phyloP scores from a whole-genome alignment of 2,797 vertebrate species.

The Myotis vivesi region DNA sequence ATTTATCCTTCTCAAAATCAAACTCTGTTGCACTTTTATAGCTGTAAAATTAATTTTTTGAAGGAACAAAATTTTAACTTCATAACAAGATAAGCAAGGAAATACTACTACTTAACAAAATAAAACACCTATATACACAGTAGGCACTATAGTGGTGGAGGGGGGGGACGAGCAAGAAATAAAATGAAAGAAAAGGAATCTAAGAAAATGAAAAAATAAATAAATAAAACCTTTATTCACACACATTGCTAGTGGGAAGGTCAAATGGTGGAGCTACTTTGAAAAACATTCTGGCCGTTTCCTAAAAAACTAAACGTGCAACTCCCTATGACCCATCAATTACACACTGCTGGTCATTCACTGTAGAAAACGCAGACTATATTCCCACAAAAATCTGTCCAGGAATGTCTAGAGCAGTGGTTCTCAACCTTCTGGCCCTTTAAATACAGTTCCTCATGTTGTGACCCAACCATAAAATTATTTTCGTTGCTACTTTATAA shows the following conservation, averaged over 20 bases:
- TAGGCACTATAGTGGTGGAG: background rate
- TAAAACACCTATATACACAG: background rate
- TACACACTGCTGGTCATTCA: background rate
- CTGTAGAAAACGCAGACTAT: background rate
- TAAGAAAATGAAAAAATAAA: background rate
- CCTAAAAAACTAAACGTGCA: background rate
- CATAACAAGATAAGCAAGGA: conserved; percentile 13
- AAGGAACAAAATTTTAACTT: conserved; percentile 54
- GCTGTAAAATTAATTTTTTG: conserved; percentile 75
- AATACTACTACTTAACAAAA: background rate
- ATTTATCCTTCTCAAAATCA: conserved; percentile 92
- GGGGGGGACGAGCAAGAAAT: background rate
- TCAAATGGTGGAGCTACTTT: background rate
- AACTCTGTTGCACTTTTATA: conserved; percentile 88
- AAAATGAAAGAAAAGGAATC: background rate
- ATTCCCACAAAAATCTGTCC: background rate
- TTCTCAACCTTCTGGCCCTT: too few species aligned
- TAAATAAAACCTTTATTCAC: background rate
- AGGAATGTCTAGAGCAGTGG: background rate
- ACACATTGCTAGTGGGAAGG: background rate
- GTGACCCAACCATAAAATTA: too few species aligned
- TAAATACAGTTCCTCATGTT: too few species aligned
- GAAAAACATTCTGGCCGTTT: background rate
- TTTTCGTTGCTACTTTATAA: too few species aligned
- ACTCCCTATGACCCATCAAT: background rate